Evolutionary conservation across 2,888 invertebrate genomes (phyloP).

Genomic region (Tenthredo scrophulariae): DNA sequence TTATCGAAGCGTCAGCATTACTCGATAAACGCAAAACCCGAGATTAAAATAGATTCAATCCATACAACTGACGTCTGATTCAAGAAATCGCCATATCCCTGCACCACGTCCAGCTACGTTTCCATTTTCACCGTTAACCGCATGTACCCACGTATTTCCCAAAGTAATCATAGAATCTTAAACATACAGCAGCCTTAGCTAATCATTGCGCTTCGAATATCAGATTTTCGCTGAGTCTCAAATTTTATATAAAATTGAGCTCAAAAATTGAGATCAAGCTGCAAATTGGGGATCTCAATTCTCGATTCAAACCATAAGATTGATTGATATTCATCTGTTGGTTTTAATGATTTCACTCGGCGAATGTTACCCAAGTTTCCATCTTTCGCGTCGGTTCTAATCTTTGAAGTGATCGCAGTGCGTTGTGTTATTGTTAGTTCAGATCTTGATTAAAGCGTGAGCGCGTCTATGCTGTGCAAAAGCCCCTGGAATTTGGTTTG

Average conservation of each 20-base stretch:
- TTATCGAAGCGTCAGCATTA: conserved; percentile 45
- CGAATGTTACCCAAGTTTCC: not conserved
- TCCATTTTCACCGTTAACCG: not conserved
- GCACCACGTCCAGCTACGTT: not conserved
- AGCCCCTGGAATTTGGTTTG: not conserved
- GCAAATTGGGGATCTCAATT: not conserved
- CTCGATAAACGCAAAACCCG: conserved; percentile 23
- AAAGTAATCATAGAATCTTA: not conserved
- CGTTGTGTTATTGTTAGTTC: not conserved
- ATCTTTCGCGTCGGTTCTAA: not conserved
- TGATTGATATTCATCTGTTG: not conserved
- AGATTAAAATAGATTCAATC: conserved; percentile 41
- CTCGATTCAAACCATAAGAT: not conserved
- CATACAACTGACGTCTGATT: conserved; percentile 21
- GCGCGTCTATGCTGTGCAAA: not conserved
- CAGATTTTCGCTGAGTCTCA: not conserved
- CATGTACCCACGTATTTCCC: not conserved
- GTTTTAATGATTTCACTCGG: not conserved
- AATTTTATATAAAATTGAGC: not conserved
- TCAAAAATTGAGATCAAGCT: too few relatives aligned
- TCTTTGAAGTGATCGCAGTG: not conserved
- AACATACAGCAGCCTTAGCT: not conserved
- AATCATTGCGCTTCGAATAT: not conserved
- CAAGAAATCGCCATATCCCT: not conserved
- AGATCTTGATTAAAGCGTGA: not conserved